Base-by-base conservation (phyloP, 2,888 invertebrate genomes). In the Seira musarum region DNA sequence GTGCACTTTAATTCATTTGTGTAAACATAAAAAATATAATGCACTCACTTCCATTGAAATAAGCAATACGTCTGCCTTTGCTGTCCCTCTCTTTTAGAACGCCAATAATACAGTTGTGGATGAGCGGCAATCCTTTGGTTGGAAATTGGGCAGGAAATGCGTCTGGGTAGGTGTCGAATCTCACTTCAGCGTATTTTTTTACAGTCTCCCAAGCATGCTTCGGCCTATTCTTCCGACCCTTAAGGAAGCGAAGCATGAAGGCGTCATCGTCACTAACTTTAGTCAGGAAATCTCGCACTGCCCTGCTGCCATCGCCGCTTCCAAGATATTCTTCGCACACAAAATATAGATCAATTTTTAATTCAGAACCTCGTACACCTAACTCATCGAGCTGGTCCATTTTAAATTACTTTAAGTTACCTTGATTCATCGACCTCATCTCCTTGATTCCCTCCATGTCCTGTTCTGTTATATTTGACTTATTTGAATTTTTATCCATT, bases 141-240 rank as follows among this genome's bases (percentile, higher is more conserved):
- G 74, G 67, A 19, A 67, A 67, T 19, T 19, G 0, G n/a, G 40
- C 8, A 10, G 74, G 57, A 17, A 67, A 75, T 1, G 25, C 24
- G 60, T 75, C 74, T 1, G 74, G 74, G 17, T 75, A 75, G n/a
- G 35, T 8, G 1, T 75, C 60, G 17, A 22, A 75, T 6, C 46
- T 15, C 0, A 75, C 61, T 46, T 75, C 74, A 2, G 74, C 74
- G 40, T 67, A 67, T 0, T 46, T 30, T 35, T 61, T 67, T 65
- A 73, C 66, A 17, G 73, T 73, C 15, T 65, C 73, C 73, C 73
- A 73, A 3, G 73, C 65, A 10, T 73, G 66, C 21, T 73, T 53
- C 19, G 73, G 57, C 19, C 66, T 30, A n/a, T 53, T 22, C 17
- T 73, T 73, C 35, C 73, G 49, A 25, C 65, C 73, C 57, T 21